A percentile compares a stretch with the other conserved stretches of the same genome.
Evolutionary conservation across 2,797 vertebrate genomes (phyloP).

Genomic region (Nannoperca australis): DNA sequence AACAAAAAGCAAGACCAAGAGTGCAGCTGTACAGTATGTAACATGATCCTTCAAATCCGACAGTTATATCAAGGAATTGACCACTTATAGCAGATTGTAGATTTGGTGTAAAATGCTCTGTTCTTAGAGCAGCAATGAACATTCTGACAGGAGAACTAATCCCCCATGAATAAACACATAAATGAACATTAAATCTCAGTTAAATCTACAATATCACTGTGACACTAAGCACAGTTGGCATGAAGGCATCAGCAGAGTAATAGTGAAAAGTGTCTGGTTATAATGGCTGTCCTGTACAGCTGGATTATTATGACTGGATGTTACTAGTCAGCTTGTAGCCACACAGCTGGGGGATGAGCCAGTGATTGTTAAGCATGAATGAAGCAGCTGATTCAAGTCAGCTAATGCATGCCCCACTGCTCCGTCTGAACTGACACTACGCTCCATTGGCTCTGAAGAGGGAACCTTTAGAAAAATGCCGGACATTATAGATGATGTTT

Average conservation of each 20-base stretch:
- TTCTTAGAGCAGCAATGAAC: not conserved
- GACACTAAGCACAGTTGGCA: too few species aligned
- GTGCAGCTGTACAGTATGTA: too few species aligned
- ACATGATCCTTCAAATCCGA: not conserved
- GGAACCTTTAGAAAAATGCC: not conserved
- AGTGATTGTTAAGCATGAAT: conserved; percentile 23
- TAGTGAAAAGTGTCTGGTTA: not conserved
- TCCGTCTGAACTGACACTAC: not conserved
- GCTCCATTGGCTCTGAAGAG: not conserved
- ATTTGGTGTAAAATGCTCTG: not conserved
- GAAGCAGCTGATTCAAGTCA: conserved; percentile 33
- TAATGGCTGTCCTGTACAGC: not conserved
- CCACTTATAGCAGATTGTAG: not conserved
- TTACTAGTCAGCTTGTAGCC: conserved; percentile 15
- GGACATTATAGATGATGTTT: not conserved
- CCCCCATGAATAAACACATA: not conserved
- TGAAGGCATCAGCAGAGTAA: not conserved
- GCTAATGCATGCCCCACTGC: not conserved
- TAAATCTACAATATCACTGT: not conserved
- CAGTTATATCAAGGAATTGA: not conserved
- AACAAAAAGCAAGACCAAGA: too few species aligned
- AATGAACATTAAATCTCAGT: not conserved
- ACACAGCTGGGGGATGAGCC: conserved; percentile 23
- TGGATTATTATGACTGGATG: conserved; percentile 3
- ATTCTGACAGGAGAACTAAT: too few species aligned